These are phyloP conservation scores for Timandra comae DNA, from an alignment of 2,888 invertebrate genomes.

Conservation along the genomic window DNA sequence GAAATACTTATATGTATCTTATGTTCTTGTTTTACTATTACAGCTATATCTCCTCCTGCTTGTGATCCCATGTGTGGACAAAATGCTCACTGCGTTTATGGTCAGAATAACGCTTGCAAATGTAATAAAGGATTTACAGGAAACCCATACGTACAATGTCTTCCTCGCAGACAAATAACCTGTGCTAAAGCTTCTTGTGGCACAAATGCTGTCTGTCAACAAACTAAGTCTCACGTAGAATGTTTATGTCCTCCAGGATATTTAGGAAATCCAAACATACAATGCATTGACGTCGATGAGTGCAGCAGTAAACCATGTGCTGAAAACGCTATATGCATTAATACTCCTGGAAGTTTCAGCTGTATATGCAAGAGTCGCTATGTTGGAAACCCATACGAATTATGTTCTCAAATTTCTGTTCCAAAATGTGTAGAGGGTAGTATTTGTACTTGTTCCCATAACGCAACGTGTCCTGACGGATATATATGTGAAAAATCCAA, in stretches of 20 bases:
- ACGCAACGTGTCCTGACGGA: constrained; percentile 85
- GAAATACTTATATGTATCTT: constrained; percentile 22
- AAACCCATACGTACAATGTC: constrained; percentile 91
- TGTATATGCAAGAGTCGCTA: constrained; percentile 91
- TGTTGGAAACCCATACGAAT: constrained; percentile 91
- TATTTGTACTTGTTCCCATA: constrained; percentile 82
- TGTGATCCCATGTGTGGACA: constrained; percentile 88
- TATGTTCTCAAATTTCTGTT: constrained; percentile 84
- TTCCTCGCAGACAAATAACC: constrained; percentile 81
- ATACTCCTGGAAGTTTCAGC: constrained; percentile 91
- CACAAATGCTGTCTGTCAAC: constrained; percentile 85
- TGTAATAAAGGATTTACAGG: constrained; percentile 90
- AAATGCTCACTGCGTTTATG: constrained; percentile 93
- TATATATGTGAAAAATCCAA: constrained; percentile 83
- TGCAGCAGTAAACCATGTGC: constrained; percentile 88
- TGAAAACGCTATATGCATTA: constrained; percentile 91
- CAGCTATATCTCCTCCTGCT: constrained; percentile 85
- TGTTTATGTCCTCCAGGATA: constrained; percentile 90
- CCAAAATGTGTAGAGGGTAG: constrained; percentile 82
- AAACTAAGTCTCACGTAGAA: constrained; percentile 83
- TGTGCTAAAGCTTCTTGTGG: constrained; percentile 87
- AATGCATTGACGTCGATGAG: constrained; percentile 90
- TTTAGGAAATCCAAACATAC: constrained; percentile 90
- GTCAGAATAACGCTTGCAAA: constrained; percentile 84
- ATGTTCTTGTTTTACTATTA: too few relatives aligned